phyloP scores from a whole-genome alignment of 2,888 invertebrate species.

The Orthosia incerta region DNA sequence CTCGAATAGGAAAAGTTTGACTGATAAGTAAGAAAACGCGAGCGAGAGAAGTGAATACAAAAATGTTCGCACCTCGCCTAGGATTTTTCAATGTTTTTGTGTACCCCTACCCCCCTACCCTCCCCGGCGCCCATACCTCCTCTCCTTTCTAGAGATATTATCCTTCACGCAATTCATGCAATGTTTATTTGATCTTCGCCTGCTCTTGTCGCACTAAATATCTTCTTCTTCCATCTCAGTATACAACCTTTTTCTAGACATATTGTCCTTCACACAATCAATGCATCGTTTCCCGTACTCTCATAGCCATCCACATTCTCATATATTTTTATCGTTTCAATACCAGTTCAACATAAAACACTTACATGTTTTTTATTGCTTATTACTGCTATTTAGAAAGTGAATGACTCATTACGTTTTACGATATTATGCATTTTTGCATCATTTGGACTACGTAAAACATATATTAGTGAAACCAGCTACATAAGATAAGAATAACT shows the following conservation, averaged over 20 bases:
- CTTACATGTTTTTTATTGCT: slow-evolving; percentile 2
- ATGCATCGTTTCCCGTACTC: not conserved
- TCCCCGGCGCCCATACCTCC: too few species aligned
- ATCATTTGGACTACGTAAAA: not conserved
- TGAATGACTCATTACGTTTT: not conserved
- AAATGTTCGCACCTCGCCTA: too few species aligned
- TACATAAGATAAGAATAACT: not conserved
- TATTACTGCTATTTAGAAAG: not conserved
- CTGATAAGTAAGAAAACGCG: too few species aligned
- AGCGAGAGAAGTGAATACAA: too few species aligned
- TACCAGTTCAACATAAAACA: not conserved
- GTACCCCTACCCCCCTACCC: too few species aligned
- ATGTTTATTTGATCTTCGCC: not conserved
- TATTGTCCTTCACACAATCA: not conserved
- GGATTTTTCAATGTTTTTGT: too few species aligned
- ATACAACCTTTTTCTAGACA: too few species aligned
- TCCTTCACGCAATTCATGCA: not conserved
- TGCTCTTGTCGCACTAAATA: too few species aligned
- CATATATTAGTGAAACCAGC: not conserved
- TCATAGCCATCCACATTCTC: not conserved
- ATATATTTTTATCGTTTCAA: not conserved
- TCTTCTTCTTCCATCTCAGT: too few species aligned
- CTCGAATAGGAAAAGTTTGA: too few species aligned
- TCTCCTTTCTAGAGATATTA: too few species aligned
- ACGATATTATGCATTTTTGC: not conserved